phyloP scores from a whole-genome alignment of 2,888 invertebrate genomes.

The Drosophila falleni region DNA sequence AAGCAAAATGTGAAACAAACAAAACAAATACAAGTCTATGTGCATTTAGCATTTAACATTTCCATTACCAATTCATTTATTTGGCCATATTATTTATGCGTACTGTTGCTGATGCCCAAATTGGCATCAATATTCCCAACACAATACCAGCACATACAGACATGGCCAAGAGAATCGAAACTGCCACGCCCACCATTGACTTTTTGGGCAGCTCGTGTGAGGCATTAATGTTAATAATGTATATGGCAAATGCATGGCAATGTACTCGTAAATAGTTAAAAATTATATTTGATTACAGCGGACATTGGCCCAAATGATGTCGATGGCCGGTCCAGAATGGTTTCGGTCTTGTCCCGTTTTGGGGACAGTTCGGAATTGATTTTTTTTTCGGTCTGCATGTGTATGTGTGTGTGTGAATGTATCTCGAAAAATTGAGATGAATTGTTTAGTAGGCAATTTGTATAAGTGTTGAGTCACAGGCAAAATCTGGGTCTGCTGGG shows the following conservation, averaged over 20 bases:
- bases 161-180: slow-evolving; percentile 22
- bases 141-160: slow-evolving; percentile 13
- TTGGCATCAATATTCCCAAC: slow-evolving; percentile 62
- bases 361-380: slow-evolving; percentile 61
- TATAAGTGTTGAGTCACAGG: slow-evolving; percentile 62
- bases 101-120: slow-evolving; percentile 45
- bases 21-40: slow-evolving; percentile 28
- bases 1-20: background rate
- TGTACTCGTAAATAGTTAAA: slow-evolving; percentile 80
- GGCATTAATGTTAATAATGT: slow-evolving; percentile 77
- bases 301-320: slow-evolving; percentile 29
- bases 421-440: slow-evolving; percentile 64
- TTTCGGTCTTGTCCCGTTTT: slow-evolving; percentile 10
- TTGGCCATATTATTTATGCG: slow-evolving; percentile 67
- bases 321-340: slow-evolving; percentile 5
- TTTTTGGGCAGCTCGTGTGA: slow-evolving; percentile 54
- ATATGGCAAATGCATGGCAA: slow-evolving; percentile 63
- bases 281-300: slow-evolving; percentile 76
- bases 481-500: slow-evolving; percentile 26
- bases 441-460: slow-evolving; percentile 77
- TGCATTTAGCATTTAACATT: slow-evolving; percentile 33
- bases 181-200: slow-evolving; percentile 38
- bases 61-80: slow-evolving; percentile 65
- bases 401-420: slow-evolving; percentile 34
- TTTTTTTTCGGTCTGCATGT: slow-evolving; percentile 32